phyloP scores from a whole-genome alignment of 2,113 vertebrate species.

The Marcusenius ussheri region DNA sequence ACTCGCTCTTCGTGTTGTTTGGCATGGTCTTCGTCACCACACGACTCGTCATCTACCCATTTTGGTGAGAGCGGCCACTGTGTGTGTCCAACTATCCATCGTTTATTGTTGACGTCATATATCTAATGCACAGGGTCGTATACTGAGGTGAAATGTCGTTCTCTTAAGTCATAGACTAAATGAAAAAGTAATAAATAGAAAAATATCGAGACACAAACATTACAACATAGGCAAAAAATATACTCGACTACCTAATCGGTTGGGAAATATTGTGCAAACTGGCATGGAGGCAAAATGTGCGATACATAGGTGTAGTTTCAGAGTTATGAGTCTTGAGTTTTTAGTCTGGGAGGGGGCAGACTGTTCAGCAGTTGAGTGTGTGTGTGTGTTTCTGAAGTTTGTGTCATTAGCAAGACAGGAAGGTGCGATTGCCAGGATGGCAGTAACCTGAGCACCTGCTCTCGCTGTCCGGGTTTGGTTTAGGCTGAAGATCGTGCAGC shows the following conservation, averaged over 20 bases:
- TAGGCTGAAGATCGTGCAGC: constrained; percentile 35
- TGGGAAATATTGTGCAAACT: neutral
- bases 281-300: neutral
- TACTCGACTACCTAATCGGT: neutral
- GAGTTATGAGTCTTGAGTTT: neutral
- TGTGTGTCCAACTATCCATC: neutral
- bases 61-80: constrained; percentile 71
- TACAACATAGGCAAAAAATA: neutral
- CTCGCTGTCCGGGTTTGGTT: constrained; percentile 54
- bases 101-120: neutral
- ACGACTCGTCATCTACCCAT: constrained; percentile 79
- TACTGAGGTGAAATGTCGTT: neutral
- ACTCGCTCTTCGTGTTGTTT: constrained; percentile 83
- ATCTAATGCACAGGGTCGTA: neutral
- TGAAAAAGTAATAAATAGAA: neutral
- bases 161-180: neutral
- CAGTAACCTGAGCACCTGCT: constrained; percentile 57
- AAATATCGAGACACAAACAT: neutral
- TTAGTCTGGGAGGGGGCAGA: neutral
- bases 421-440: constrained; percentile 16
- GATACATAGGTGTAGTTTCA: neutral
- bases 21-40: constrained; percentile 77
- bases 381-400: too few relatives aligned
- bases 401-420: neutral
- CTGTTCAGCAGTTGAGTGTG: neutral